Evolutionary conservation across 1,140 invertebrate species (phyloP).

Genomic region (Cephus cinctus): DNA sequence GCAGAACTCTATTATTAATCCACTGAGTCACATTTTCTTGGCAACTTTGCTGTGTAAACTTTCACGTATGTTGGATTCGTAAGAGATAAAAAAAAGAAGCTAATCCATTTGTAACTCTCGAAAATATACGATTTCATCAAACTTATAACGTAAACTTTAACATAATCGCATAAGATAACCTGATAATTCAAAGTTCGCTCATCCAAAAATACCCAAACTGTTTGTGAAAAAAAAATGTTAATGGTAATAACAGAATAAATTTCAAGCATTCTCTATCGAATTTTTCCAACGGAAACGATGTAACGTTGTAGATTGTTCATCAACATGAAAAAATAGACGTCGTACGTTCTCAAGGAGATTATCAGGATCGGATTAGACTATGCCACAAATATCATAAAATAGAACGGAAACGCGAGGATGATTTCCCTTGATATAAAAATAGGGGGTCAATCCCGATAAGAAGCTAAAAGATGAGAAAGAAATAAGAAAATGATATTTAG

Average conservation of each 20-base stretch:
- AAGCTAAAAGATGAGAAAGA: constrained; percentile 15
- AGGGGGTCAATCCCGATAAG: background rate
- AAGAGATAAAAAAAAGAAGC: background rate
- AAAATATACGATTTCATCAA: constrained; percentile 8
- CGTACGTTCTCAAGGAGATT: background rate
- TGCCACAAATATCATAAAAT: background rate
- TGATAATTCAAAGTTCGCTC: too few relatives aligned
- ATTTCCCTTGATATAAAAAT: constrained; percentile 5
- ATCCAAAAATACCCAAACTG: too few relatives aligned
- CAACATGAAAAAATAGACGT: constrained; percentile 11
- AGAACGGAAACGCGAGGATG: background rate
- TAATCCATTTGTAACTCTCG: constrained; percentile 9
- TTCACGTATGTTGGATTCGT: too few relatives aligned
- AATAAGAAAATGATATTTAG: constrained; percentile 24
- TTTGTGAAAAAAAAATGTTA: too few relatives aligned
- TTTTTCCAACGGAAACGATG: too few relatives aligned
- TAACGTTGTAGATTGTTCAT: too few relatives aligned
- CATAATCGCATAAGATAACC: constrained; percentile 3
- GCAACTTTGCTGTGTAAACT: too few relatives aligned
- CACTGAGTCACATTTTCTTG: constrained; percentile 40
- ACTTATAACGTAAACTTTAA: background rate
- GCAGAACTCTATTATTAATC: constrained; percentile 35
- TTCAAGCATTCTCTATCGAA: too few relatives aligned
- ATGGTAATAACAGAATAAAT: too few relatives aligned
- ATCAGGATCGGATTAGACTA: background rate